Evolutionary conservation across 2,113 vertebrate genomes (phyloP).

Genomic region (Lagopus muta): DNA sequence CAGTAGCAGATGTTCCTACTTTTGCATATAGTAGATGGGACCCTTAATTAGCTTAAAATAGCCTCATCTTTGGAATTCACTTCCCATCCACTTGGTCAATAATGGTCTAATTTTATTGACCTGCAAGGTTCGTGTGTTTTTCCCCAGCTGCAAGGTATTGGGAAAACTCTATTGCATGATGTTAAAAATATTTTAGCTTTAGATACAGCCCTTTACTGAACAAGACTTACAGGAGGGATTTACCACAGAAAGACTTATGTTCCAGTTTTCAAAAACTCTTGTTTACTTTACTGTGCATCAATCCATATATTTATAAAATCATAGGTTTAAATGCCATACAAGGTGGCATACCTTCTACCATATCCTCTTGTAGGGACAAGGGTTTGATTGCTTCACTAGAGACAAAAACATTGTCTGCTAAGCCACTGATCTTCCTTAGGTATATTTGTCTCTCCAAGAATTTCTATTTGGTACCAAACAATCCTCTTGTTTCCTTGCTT

Average conservation of each 20-base stretch:
- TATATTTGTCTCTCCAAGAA: neutral
- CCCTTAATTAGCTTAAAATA: constrained; percentile 54
- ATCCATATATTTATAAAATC: neutral
- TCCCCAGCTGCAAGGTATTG: neutral
- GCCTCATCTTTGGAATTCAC: constrained; percentile 24
- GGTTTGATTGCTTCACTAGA: neutral
- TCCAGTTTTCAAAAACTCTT: neutral
- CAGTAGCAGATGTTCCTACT: constrained; percentile 56
- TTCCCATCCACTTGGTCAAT: constrained; percentile 27
- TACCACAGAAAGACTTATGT: rapidly evolving
- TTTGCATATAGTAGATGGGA: constrained; percentile 24
- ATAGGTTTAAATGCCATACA: neutral
- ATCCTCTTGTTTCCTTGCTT: neutral
- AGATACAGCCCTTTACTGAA: neutral
- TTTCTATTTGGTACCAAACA: neutral
- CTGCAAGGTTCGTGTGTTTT: neutral
- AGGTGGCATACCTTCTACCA: rapidly evolving
- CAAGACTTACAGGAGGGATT: neutral
- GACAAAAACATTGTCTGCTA: neutral
- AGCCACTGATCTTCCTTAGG: neutral
- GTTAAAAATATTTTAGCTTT: neutral
- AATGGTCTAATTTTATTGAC: constrained; percentile 34
- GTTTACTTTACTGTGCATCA: rapidly evolving
- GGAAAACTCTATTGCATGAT: neutral
- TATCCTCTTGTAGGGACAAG: neutral